These are phyloP conservation scores for Petrocephalus schoutedeni DNA, from an alignment of 2,797 vertebrate species.

Conservation along the genomic window DNA sequence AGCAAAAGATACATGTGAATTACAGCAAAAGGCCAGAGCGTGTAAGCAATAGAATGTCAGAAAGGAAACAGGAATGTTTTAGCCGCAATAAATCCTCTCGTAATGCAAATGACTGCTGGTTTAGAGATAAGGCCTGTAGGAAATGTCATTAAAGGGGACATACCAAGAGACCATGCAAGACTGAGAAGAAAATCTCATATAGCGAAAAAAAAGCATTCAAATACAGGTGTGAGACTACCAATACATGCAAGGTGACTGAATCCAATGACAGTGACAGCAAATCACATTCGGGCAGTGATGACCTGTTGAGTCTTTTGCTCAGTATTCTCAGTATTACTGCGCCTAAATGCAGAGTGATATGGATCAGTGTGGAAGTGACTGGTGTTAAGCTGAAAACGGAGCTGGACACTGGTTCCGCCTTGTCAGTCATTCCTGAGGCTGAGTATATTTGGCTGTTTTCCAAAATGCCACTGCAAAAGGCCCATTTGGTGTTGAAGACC, in stretches of 20 bases:
- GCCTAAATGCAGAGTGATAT: background rate
- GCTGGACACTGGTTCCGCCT: background rate
- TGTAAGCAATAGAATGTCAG: background rate
- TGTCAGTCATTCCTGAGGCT: constrained; percentile 17
- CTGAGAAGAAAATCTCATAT: background rate
- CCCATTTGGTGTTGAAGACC: constrained; percentile 19
- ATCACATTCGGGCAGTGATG: background rate
- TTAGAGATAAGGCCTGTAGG: background rate
- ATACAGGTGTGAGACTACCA: background rate
- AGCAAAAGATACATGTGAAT: background rate
- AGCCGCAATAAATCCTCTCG: no score
- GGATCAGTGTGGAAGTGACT: background rate
- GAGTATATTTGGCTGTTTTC: constrained; percentile 22
- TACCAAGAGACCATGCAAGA: background rate
- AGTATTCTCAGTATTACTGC: background rate
- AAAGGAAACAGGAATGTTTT: no score
- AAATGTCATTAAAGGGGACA: background rate
- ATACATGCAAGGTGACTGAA: background rate
- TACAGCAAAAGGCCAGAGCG: background rate
- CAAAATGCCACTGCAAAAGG: constrained; percentile 18
- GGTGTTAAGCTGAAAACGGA: background rate
- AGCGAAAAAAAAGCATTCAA: background rate
- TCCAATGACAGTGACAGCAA: background rate
- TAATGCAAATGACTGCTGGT: background rate
- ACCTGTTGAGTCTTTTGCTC: background rate